Evolutionary conservation across 2,797 vertebrate genomes (phyloP), one percentile per base, ranked within the genome.

Genomic region (Hydrophis major): DNA sequence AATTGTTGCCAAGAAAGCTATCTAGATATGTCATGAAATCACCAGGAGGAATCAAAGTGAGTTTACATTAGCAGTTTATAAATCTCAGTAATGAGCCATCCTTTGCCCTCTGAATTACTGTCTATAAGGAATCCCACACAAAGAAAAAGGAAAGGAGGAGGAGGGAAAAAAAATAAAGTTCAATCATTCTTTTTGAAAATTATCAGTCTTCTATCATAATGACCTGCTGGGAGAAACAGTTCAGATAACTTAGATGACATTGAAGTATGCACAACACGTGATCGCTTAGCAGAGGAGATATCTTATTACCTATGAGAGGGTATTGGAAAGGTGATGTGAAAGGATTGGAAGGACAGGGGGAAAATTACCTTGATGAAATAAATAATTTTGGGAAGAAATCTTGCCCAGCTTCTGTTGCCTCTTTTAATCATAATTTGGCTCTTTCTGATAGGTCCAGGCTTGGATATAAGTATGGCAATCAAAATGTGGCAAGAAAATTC

Each of bases 401-500:
- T 59, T 89, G 88, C 11, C 4, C 20, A 83, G 13, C 27, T 18
- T 50, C 16, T 61, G 25, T 10, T 90, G 37, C 20, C 18, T 25
- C 74, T 25, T 20, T 47, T 47, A 47, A 47, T 25, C 18, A 47
- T 47, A 20, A 47, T 83, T 12, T 4, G 4, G 20, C 74, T 96
- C 92, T 94, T 78, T 83, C 93, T 94, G 91, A 94, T 93, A 94
- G 92, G 90, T 92, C 20, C 22, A 93, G 92, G 90, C 94, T 42
- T 60, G 37, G 42, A 42, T 61, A 61, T 20, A 93, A 94, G 92
- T 61, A 32, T 89, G n/a, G 1, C 32, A 89, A 47, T 32, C 69
- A 60, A 16, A 27, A 96, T 95, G 94, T 97, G 96, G 96, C 96
- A 97, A 96, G 95, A 96, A 94, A 95, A 96, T 96, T 94, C 93